Conservation (phyloP, 2,888 invertebrate species). For the Drosophila flavopinicola region DNA sequence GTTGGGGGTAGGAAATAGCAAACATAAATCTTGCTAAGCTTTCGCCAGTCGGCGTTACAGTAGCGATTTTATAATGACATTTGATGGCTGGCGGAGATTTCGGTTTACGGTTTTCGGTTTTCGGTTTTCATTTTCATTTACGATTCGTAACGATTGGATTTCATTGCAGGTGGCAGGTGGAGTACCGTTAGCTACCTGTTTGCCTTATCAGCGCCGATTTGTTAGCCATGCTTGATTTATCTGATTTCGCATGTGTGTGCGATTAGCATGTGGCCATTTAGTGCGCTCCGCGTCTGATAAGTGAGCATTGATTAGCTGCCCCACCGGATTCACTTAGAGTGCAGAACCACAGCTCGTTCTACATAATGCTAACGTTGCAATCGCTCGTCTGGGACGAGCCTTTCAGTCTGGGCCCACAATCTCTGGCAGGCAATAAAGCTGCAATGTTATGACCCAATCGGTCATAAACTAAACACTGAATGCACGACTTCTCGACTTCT, state of each 20-base stretch:
- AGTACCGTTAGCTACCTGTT: constrained; percentile 3
- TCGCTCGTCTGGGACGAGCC: constrained; percentile 69
- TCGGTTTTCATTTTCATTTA: constrained; percentile 6
- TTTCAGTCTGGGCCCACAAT: constrained; percentile 70
- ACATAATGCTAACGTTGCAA: not conserved
- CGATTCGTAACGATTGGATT: constrained; percentile 45
- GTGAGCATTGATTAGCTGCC: constrained; percentile 34
- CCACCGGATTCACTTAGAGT: not conserved
- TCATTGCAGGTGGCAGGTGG: constrained; percentile 17
- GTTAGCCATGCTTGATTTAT: constrained; percentile 74
- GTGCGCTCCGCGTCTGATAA: constrained; percentile 49
- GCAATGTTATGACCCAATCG: constrained; percentile 42
- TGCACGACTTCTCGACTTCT: constrained; percentile 16
- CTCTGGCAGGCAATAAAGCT: constrained; percentile 47
- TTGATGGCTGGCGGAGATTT: constrained; percentile 50
- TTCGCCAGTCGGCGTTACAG: constrained; percentile 60
- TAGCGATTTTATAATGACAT: constrained; percentile 61
- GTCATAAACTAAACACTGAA: constrained; percentile 46
- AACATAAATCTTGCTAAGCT: constrained; percentile 65
- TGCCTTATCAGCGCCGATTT: constrained; percentile 69
- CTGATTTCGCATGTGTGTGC: constrained; percentile 54
- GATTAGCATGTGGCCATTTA: constrained; percentile 54
- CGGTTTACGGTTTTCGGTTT: constrained; percentile 9
- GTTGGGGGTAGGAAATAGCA: constrained; percentile 53
- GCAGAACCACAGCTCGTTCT: constrained; percentile 14